Conservation (phyloP, 2,797 vertebrate genomes). For the Cyclura pinguis region DNA sequence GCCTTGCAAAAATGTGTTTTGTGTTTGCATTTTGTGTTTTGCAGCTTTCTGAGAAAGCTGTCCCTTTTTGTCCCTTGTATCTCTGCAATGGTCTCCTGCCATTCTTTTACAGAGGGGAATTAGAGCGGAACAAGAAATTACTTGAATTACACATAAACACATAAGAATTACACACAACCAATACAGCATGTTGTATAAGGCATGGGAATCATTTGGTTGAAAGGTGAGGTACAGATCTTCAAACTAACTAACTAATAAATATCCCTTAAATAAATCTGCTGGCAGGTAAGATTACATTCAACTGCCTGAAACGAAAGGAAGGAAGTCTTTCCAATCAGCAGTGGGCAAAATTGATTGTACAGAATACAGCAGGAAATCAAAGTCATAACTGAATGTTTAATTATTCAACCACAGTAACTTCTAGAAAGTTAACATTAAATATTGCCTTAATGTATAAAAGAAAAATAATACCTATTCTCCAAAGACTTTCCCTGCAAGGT, state of each 20-base stretch:
- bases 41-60: neutral
- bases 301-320: neutral
- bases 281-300: neutral
- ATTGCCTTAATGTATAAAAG: neutral
- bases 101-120: neutral
- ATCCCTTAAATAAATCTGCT: neutral
- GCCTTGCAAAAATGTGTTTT: neutral
- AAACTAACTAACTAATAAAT: neutral
- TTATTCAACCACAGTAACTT: neutral
- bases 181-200: neutral
- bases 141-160: neutral
- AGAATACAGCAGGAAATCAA: neutral
- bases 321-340: neutral
- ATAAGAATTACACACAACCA: neutral
- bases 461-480: neutral
- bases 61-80: neutral
- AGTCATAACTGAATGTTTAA: neutral
- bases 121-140: neutral
- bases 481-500: neutral
- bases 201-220: neutral
- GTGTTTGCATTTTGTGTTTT: neutral
- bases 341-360: neutral
- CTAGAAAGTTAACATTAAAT: neutral
- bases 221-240: neutral
- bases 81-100: neutral